phyloP scores from a whole-genome alignment of 2,888 invertebrate genomes.

The Mechanitis messenoides region DNA sequence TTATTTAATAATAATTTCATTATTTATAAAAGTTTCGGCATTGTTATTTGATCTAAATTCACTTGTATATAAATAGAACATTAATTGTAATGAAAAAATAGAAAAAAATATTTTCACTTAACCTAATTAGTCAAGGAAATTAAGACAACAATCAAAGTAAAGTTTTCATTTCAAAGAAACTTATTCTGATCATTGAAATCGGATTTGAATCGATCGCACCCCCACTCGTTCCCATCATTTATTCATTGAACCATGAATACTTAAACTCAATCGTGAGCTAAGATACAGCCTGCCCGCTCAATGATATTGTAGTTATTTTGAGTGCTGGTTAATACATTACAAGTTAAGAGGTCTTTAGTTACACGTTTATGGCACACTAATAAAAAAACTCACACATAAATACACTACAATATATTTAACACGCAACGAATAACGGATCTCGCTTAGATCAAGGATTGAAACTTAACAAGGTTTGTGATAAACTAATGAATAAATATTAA shows the following conservation, averaged over 20 bases:
- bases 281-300: constrained; percentile 49
- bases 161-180: constrained; percentile 37
- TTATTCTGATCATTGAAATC: constrained; percentile 60
- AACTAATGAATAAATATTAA: background rate
- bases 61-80: too few species aligned
- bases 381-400: background rate
- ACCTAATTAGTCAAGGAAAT: constrained; percentile 10
- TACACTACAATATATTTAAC: background rate
- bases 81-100: too few species aligned
- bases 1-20: too few species aligned
- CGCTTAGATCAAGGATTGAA: background rate
- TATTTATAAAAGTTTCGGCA: too few species aligned
- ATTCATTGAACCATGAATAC: constrained; percentile 68
- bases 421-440: too few species aligned
- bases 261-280: constrained; percentile 60
- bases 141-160: constrained; percentile 11
- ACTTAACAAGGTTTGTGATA: background rate
- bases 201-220: constrained; percentile 56
- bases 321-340: constrained; percentile 25
- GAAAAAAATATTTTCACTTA: background rate
- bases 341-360: constrained; percentile 9
- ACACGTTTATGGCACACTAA: constrained; percentile 1
- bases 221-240: constrained; percentile 54
- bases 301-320: constrained; percentile 54
- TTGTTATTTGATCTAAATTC: too few species aligned